Evolutionary conservation across 2,797 vertebrate species (phyloP).

Genomic region (Mormyrops boulengeri): DNA sequence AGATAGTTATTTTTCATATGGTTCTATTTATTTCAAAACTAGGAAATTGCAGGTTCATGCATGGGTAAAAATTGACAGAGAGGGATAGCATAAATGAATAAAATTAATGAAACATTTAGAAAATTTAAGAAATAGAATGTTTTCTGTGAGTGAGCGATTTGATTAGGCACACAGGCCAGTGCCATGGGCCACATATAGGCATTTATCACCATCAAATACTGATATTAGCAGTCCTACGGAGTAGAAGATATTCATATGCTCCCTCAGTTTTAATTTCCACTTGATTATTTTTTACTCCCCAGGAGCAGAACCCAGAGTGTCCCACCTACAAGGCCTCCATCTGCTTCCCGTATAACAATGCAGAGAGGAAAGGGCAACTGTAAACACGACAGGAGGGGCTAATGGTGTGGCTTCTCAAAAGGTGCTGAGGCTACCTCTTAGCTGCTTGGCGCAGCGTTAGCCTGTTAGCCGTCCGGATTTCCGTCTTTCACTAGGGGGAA

Average conservation of each 20-base stretch:
- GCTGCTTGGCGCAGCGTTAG: conserved; percentile 23
- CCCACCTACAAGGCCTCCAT: conserved; percentile 73
- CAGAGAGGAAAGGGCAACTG: conserved; percentile 15
- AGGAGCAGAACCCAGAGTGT: conserved; percentile 60
- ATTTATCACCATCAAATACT: conserved; percentile 59
- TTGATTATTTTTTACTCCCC: conserved; percentile 39
- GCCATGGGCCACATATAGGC: conserved; percentile 46
- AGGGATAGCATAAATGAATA: neutral
- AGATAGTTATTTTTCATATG: neutral
- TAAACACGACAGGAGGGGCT: neutral
- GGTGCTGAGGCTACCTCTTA: conserved; percentile 19
- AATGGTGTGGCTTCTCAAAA: neutral
- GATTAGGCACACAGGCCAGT: conserved; percentile 51
- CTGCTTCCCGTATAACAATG: conserved; percentile 53
- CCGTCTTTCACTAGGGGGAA: neutral
- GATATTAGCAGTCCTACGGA: conserved; percentile 51
- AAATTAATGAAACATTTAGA: conserved; percentile 2
- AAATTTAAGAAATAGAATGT: conserved; percentile 9
- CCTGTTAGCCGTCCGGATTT: neutral
- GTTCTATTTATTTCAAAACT: neutral
- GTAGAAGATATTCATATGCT: conserved; percentile 47
- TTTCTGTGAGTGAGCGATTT: conserved; percentile 20
- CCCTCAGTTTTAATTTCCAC: conserved; percentile 51
- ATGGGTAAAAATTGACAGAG: neutral
- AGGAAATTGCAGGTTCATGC: conserved; percentile 10